Base-by-base conservation (phyloP, 2,888 invertebrate species). In the Baccha elongata region DNA sequence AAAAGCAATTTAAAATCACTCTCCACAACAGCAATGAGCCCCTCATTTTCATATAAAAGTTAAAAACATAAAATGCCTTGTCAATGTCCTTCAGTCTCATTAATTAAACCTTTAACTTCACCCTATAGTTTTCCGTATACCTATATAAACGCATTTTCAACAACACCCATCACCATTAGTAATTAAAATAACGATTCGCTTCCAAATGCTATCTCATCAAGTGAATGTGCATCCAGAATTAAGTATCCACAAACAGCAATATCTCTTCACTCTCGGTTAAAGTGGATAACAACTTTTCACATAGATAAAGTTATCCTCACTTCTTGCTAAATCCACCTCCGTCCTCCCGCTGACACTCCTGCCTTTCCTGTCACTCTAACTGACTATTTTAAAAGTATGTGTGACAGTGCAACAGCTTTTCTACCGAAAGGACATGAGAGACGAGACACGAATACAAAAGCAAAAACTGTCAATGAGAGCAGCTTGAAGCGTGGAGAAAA, bases 171-270 rank as follows among this genome's bases (percentile, higher is more conserved):
- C 37, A 40, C 46, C 50, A 68, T 74, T 73, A 68, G 79, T 64
- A 80, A 80, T 80, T 80, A 80, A 74, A 74, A 74, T 64, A 68
- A 74, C 68, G 40, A 74, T 80, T 80, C 79, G 55, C 48, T 53
- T 53, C 67, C 68, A 73, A 80, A 80, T 80, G 74, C 68, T 55
- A 80, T 74, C 68, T 55, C 79, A 74, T 80, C 68, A 62, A 64
- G 62, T 48, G 79, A 68, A 68, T 74, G 42, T 60, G 73, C 62
- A 73, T 74, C 79, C 67, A 62, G 74, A 73, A 80, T 68, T 73
- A 79, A 79, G 73, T 73, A 79, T 74, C 79, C 68, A 64, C 73
- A 74, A 64, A 73, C 74, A 62, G 73, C 74, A 68, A 73, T 79
- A 68, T 79, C 68, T 73, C 62, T 68, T 32, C 52, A 60, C 73